Base-by-base conservation (phyloP, 1,140 invertebrate species). In the Rhopalosiphum padi region DNA sequence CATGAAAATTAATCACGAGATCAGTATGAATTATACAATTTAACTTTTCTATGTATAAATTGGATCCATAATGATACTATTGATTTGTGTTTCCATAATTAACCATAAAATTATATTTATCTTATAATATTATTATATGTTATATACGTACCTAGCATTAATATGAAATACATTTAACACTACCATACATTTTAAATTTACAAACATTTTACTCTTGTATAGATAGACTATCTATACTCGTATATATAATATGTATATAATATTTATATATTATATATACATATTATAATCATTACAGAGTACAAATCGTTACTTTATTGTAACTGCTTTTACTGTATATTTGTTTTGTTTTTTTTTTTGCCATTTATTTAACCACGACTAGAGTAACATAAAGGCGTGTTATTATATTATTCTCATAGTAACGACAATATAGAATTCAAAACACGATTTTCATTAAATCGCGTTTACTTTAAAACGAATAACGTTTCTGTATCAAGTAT, bases 381-480 rank as follows among this genome's bases (percentile, higher is more conserved):
- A n/a, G 5, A 77, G 18, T 15, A 77, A 18, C n/a, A n/a, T n/a
- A 35, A 77, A 77, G 15, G n/a, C 30, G n/a, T n/a, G 60, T n/a
- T 77, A n/a, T 77, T 77, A 77, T 77, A n/a, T 68, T n/a, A 41
- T n/a, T 77, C 60, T 77, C n/a, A 77, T 41, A 30, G 2, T 85
- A 41, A 9, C 37, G 9, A 30, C 5, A 25, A n/a, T 23, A 86
- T 46, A 18, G 37, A 90, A 77, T 91, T 37, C 90, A 15, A 22
- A 46, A 91, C 90, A 77, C 37, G 90, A 91, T 68, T 91, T 77
- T 91, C 60, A 77, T 91, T 91, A 77, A 91, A 91, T 48, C 25
- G 46, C 30, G 46, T 89, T 53, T 89, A 48, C 87, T 89, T 51
- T 89, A 48, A 51, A 35, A 21, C 48, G 48, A 51, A 53, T 51